A percentile compares a stretch with the other conserved stretches of the same genome.
These are phyloP conservation scores for Alloscopus bannaensis DNA, from an alignment of 2,888 invertebrate species.

Conservation along the genomic window DNA sequence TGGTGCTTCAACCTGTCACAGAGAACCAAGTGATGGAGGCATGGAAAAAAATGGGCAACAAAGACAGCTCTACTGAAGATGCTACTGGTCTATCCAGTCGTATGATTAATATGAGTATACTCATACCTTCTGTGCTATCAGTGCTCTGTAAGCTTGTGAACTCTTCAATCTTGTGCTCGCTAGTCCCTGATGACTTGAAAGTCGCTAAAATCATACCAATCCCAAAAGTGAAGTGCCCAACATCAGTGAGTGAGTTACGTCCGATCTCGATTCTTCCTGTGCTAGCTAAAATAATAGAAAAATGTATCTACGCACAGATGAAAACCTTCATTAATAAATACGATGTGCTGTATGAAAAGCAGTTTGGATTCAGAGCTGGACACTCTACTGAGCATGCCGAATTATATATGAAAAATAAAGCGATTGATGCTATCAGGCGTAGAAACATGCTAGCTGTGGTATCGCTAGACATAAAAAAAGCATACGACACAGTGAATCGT, in stretches of 20 bases:
- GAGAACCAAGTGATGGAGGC: not conserved
- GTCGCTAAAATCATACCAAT: slow-evolving; percentile 38
- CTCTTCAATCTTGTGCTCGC: not conserved
- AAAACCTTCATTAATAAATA: not conserved
- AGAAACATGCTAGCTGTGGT: slow-evolving; percentile 8
- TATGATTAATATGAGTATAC: not conserved
- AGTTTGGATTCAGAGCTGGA: slow-evolving; percentile 44
- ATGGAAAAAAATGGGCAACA: slow-evolving; percentile 40
- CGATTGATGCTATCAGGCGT: not conserved
- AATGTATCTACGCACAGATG: slow-evolving; percentile 40
- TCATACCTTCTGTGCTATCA: too few relatives aligned
- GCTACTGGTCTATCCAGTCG: slow-evolving; percentile 5
- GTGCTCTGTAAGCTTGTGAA: slow-evolving; percentile 26
- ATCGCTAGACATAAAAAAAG: slow-evolving; percentile 32
- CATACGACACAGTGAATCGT: slow-evolving; percentile 30
- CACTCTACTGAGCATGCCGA: slow-evolving; percentile 49
- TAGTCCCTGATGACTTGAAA: slow-evolving; percentile 34
- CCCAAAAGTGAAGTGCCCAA: slow-evolving; percentile 34
- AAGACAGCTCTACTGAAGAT: slow-evolving; percentile 2
- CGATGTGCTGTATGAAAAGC: slow-evolving; percentile 27
- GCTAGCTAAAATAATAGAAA: slow-evolving; percentile 35
- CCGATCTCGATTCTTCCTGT: slow-evolving; percentile 54
- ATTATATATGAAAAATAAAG: not conserved
- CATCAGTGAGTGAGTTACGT: slow-evolving; percentile 41
- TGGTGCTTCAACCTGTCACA: not conserved